phyloP scores from a whole-genome alignment of 2,888 invertebrate species.

The Stenchaetothrips biformis region DNA sequence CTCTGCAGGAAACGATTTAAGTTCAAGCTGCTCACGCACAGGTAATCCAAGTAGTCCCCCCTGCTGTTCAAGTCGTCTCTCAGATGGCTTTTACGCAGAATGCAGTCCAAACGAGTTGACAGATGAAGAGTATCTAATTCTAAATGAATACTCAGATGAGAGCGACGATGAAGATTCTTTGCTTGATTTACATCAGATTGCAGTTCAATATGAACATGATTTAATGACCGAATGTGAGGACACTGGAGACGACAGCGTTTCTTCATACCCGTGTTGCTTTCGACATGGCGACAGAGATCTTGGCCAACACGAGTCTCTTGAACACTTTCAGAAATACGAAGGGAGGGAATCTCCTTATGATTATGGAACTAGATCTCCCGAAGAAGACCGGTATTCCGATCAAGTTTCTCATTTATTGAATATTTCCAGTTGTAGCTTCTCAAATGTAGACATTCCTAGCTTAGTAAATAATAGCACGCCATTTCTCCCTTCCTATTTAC shows the following conservation, averaged over 20 bases:
- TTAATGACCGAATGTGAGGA: background rate
- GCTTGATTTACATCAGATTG: background rate
- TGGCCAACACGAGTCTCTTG: too few species aligned
- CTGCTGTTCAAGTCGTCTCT: too few species aligned
- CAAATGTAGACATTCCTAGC: too few species aligned
- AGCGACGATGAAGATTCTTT: background rate
- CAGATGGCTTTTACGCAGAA: background rate
- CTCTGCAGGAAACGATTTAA: background rate
- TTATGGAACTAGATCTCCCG: too few species aligned
- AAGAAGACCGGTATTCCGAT: too few species aligned
- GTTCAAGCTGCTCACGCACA: background rate
- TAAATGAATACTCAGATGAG: background rate
- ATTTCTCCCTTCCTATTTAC: background rate
- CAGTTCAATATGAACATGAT: background rate
- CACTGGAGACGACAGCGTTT: background rate
- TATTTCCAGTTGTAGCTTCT: too few species aligned
- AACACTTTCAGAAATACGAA: too few species aligned
- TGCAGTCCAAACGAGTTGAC: background rate
- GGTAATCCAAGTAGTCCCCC: too few species aligned
- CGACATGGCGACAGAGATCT: too few species aligned
- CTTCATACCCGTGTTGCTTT: background rate
- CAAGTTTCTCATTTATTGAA: too few species aligned
- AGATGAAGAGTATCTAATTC: too few species aligned
- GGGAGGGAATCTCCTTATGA: too few species aligned
- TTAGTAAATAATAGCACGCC: background rate